phyloP scores from a whole-genome alignment of 1,140 invertebrate species.

The Apis dorsata region DNA sequence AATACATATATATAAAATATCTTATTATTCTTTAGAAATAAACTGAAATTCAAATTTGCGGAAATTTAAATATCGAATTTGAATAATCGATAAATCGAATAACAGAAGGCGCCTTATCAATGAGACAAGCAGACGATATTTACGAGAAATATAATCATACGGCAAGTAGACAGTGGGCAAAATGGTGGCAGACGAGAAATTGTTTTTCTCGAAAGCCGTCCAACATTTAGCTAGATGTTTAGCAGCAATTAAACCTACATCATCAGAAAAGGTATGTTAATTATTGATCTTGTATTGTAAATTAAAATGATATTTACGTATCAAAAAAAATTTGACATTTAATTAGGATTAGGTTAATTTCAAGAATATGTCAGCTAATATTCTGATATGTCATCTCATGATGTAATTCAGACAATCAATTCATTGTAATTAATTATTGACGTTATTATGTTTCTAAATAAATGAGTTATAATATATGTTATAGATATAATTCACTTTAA shows the following conservation, averaged over 20 bases:
- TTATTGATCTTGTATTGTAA: background rate
- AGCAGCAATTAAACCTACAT: constrained; percentile 89
- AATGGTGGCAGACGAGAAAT: constrained; percentile 84
- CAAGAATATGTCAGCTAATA: constrained; percentile 53
- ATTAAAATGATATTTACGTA: background rate
- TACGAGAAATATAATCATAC: background rate
- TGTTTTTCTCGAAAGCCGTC: constrained; percentile 93
- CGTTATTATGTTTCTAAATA: background rate
- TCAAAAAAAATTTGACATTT: constrained; percentile 15
- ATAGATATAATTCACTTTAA: background rate
- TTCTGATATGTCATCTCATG: constrained; percentile 49
- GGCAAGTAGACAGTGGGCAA: constrained; percentile 26
- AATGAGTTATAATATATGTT: background rate
- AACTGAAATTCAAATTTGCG: background rate
- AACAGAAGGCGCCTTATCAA: constrained; percentile 9
- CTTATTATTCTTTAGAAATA: background rate
- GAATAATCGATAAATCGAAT: constrained; percentile 32
- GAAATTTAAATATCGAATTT: background rate
- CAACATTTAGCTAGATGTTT: constrained; percentile 93
- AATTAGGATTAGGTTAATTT: constrained; percentile 36
- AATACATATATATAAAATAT: too few relatives aligned
- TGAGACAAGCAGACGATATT: constrained; percentile 43
- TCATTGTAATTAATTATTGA: constrained; percentile 15
- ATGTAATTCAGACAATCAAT: constrained; percentile 47
- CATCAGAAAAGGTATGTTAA: constrained; percentile 91